Conservation (phyloP, 1,140 invertebrate genomes). For the Argopecten irradians region DNA sequence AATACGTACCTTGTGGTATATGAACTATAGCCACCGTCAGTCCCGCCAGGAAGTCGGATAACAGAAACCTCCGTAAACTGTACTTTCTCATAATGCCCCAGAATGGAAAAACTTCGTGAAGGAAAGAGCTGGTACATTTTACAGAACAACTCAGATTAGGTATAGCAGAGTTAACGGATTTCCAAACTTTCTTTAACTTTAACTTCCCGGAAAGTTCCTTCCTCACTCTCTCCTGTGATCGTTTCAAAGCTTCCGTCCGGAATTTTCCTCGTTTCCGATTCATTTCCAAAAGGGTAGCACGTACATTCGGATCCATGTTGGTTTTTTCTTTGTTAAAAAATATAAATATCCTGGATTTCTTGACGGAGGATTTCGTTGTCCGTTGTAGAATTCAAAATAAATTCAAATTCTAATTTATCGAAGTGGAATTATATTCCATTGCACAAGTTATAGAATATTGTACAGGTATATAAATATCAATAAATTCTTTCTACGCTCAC, state of each 20-base stretch:
- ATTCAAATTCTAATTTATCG: not conserved
- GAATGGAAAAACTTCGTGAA: slow-evolving; percentile 72
- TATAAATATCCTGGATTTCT: not conserved
- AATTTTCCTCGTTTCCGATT: slow-evolving; percentile 42
- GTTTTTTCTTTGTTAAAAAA: not conserved
- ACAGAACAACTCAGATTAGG: slow-evolving; percentile 51
- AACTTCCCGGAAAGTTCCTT: slow-evolving; percentile 34
- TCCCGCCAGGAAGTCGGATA: slow-evolving; percentile 77
- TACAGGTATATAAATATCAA: not conserved
- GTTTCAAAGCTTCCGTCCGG: slow-evolving; percentile 37
- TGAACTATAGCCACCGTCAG: slow-evolving; percentile 80
- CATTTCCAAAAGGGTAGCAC: slow-evolving; percentile 43
- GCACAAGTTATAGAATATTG: not conserved
- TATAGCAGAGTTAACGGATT: slow-evolving; percentile 29
- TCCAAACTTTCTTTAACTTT: slow-evolving; percentile 17
- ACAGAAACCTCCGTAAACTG: slow-evolving; percentile 71
- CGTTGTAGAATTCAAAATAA: slow-evolving; percentile 10
- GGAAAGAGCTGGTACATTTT: slow-evolving; percentile 48
- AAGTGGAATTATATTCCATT: not conserved
- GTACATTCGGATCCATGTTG: slow-evolving; percentile 44
- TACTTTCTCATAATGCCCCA: slow-evolving; percentile 75
- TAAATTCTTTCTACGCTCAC: not conserved
- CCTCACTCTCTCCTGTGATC: slow-evolving; percentile 41
- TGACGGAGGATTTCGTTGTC: slow-evolving; percentile 13
- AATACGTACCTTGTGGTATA: slow-evolving; percentile 78